Base-by-base conservation (phyloP, 2,113 vertebrate species). In the Tupaia chinensis region DNA sequence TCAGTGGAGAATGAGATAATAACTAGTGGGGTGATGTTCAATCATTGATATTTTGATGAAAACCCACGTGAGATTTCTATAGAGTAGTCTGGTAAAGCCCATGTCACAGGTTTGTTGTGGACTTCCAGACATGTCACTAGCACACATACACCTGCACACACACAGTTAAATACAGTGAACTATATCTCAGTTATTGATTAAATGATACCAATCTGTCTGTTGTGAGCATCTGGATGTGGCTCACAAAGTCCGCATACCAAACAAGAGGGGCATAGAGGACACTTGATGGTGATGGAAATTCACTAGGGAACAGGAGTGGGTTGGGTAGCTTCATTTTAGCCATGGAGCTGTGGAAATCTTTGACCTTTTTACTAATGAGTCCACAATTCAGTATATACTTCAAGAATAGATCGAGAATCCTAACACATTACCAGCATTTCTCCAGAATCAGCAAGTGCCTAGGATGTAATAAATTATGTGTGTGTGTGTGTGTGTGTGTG, bases 91-190 rank as follows among this genome's bases (percentile, higher is more conserved):
- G 60, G 76, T 4, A 23, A 77, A 81, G 25, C 32, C 14, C 54
- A 5, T 20, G 16, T n/a, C 34, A 9, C 11, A 6, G 0, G 8
- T 8, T 58, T 60, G 7, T 10, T 11, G 0, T 17, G 32, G 23
- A 89, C 20, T 63, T 53, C 3, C 66, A 70, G n/a, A 5, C 19
- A 8, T 0, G 11, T 58, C 19, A 44, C 44, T 44, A 44, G 44
- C 44, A 44, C 44, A 44, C 44, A 44, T 44, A 44, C 44, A 44
- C 44, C 44, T 44, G 44, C 44, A 44, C 44, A 44, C 44, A 44
- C 44, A 23, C 69, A 81, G 65, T 27, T 72, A 66, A 81, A 73
- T 44, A 17, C n/a, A 29, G 58, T 23, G 17, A 20, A 44, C 69
- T 34, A 5, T 44, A 23, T 66, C 12, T 66, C 56, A 19, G 17